These are phyloP conservation scores for Pollimyrus isidori DNA, from an alignment of 2,113 vertebrate species.

Conservation along the genomic window DNA sequence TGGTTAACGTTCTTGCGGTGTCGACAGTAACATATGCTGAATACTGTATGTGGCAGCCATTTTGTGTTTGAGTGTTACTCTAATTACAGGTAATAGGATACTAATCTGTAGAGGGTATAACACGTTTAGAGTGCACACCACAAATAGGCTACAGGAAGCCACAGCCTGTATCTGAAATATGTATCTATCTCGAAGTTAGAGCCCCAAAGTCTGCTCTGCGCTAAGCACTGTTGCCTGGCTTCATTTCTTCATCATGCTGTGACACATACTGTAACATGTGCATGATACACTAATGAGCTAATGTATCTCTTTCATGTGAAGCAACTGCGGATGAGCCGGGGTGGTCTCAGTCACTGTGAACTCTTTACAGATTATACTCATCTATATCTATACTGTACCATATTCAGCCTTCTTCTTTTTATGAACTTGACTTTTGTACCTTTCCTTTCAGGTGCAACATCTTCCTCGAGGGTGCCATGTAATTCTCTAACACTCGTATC, in stretches of 20 bases:
- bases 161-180: not conserved
- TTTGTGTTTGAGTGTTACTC: not conserved
- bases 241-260: not conserved
- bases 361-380: not conserved
- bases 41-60: not conserved
- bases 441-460: not conserved
- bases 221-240: not conserved
- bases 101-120: not conserved
- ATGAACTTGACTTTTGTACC: not conserved
- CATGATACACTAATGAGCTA: not conserved
- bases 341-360: not conserved
- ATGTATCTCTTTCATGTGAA: not conserved
- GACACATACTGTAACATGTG: constrained; percentile 1
- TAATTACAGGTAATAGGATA: not conserved
- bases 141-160: not conserved
- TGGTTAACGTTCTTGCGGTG: not conserved
- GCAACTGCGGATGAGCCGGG: not conserved
- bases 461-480: not conserved
- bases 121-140: not conserved
- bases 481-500: not conserved
- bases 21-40: not conserved
- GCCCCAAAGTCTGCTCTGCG: not conserved
- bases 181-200: not conserved
- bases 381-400: not conserved
- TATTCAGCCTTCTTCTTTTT: not conserved